Evolutionary conservation across 2,888 invertebrate genomes (phyloP).

Genomic region (Pimpla rufipes): DNA sequence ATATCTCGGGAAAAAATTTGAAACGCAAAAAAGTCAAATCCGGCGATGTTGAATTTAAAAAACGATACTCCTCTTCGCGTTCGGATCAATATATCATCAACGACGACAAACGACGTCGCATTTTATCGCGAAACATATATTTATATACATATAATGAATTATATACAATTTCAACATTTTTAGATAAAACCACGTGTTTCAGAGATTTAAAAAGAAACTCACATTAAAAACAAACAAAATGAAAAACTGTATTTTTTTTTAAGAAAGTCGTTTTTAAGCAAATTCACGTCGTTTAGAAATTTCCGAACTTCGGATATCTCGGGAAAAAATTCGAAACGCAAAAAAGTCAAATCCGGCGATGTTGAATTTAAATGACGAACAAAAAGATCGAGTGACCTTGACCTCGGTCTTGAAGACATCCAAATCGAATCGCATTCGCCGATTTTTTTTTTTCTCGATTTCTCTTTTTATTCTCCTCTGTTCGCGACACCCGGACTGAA

Average conservation of each 20-base stretch:
- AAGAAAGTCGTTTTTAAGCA: no score
- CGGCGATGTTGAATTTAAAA: neutral
- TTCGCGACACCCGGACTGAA: neutral
- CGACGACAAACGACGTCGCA: neutral
- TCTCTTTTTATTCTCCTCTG: constrained; percentile 5
- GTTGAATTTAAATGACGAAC: neutral
- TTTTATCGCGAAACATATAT: neutral
- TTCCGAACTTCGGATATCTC: neutral
- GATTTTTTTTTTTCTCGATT: constrained; percentile 15
- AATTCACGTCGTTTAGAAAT: no score
- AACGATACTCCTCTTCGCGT: neutral
- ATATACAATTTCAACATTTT: no score
- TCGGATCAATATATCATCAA: neutral
- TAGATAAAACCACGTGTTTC: no score
- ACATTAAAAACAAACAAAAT: no score
- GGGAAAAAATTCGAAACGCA: neutral
- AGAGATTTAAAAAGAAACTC: no score
- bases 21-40: neutral
- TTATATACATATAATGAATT: no score
- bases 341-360: neutral
- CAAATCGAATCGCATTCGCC: constrained; percentile 9
- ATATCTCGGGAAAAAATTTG: neutral
- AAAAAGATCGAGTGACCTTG: constrained; percentile 25
- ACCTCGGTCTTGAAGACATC: constrained; percentile 29
- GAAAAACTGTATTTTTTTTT: no score